A percentile compares a stretch with the other conserved stretches of the same genome.
Conservation (phyloP, 1,140 invertebrate genomes). For the Eubasilissa regina region DNA sequence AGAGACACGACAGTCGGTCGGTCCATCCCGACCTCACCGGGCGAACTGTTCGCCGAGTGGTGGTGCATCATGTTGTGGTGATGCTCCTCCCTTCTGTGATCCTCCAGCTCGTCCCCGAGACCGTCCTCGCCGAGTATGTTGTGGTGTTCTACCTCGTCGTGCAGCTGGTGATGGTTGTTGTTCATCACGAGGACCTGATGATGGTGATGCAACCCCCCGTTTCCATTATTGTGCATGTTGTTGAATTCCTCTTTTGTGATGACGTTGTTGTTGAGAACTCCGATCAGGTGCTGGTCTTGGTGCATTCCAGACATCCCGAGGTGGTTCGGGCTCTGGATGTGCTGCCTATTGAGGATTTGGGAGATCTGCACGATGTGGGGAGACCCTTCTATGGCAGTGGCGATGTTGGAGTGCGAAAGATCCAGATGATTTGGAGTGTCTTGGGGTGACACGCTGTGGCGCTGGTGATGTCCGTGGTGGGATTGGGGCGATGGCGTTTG, state of each 20-base stretch:
- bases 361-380: constrained; percentile 53
- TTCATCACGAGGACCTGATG: constrained; percentile 56
- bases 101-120: constrained; percentile 48
- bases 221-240: constrained; percentile 42
- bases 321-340: constrained; percentile 34
- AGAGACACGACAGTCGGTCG: constrained; percentile 66
- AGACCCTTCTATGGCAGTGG: constrained; percentile 42
- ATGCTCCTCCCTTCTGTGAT: constrained; percentile 44
- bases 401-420: constrained; percentile 35
- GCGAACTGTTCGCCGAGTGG: constrained; percentile 47
- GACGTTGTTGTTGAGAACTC: constrained; percentile 52
- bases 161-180: constrained; percentile 44
- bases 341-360: constrained; percentile 43
- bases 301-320: constrained; percentile 16
- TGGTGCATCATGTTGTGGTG: constrained; percentile 37
- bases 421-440: constrained; percentile 45
- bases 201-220: constrained; percentile 39
- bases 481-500: constrained; percentile 49
- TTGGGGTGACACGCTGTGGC: constrained; percentile 53
- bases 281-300: constrained; percentile 43
- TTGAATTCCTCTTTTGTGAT: constrained; percentile 43
- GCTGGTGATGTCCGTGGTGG: constrained; percentile 29
- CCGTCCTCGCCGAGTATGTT: constrained; percentile 39
- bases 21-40: constrained; percentile 60
- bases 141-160: constrained; percentile 45